These are phyloP conservation scores for Ataeniobius toweri DNA, from an alignment of 2,797 vertebrate species.

Conservation along the genomic window DNA sequence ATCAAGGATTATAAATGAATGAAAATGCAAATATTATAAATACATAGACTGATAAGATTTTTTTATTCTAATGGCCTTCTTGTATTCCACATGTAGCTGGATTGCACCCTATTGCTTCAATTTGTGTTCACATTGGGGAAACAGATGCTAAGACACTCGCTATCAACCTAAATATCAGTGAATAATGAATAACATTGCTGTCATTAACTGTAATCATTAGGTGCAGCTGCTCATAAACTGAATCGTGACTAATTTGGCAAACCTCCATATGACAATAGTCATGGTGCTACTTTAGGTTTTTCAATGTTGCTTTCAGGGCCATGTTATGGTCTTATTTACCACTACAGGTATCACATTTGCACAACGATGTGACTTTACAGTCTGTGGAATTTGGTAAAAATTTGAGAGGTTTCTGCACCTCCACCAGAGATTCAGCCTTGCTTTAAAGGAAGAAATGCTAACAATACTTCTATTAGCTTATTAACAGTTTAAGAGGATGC, in stretches of 20 bases:
- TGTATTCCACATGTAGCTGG: slow-evolving; percentile 22
- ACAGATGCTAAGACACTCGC: slow-evolving; percentile 39
- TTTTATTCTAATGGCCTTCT: neutral
- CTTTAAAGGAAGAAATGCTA: neutral
- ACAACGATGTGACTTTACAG: neutral
- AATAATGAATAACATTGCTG: slow-evolving; percentile 59
- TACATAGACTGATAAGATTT: neutral
- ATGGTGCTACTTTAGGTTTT: neutral
- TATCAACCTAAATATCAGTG: slow-evolving; percentile 40
- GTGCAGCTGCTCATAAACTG: neutral
- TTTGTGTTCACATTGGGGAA: slow-evolving; percentile 58
- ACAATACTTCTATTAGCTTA: neutral
- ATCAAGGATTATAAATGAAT: slow-evolving; percentile 8
- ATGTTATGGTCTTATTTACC: neutral
- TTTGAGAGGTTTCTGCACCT: neutral
- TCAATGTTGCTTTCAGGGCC: neutral
- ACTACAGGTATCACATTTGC: neutral
- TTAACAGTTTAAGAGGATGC: neutral
- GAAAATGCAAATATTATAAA: neutral
- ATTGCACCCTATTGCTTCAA: slow-evolving; percentile 34
- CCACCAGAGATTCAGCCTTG: neutral
- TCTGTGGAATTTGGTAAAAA: neutral
- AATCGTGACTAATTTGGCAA: neutral
- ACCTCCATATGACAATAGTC: neutral
- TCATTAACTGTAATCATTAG: slow-evolving; percentile 59